Base-by-base conservation (phyloP, 1,140 invertebrate species). In the Drosophila ironensis region DNA sequence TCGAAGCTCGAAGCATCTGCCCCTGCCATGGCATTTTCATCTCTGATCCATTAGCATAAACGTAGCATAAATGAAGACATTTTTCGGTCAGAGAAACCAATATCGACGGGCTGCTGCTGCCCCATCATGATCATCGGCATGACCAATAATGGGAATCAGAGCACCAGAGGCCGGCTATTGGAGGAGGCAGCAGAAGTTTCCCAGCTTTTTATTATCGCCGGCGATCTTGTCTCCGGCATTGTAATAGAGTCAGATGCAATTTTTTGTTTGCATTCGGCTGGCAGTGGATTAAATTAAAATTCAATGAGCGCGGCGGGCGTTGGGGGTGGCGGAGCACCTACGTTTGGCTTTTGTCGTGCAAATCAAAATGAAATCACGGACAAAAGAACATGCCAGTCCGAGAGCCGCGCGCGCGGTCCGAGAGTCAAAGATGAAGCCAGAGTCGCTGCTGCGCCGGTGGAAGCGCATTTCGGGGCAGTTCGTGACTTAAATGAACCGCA, bases 401-500 rank as follows among this genome's bases (percentile, higher is more conserved):
- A 45, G 42, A 45, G 42, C 53, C 30, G 33, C 48, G 44, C 57
- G 48, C 48, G 35, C 22, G 30, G 50, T 67, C 59, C 50, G 37
- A 54, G 35, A 75, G 47, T 56, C 60, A 71, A 68, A 64, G 60
- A 64, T 64, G 60, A 64, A 50, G 73, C 50, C 74, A 45, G 67
- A 80, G 33, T 78, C 50, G 30, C 30, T 30, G 46, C 35, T 28
- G 46, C 48, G 35, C 74, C 47, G 28, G 59, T 59, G 47, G 52
- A 66, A 67, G 59, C 60, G 69, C 72, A 82, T 82, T 75, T 76
- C 72, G 77, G 50, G 77, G 64, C 80, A 86, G 68, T 86, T 84
- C 78, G 78, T 84, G 78, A 84, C 78, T 84, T 44, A 84, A 84
- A 86, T 86, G 78, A 84, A 84, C 78, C 78, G 78, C 78, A 84